A percentile compares a stretch with the other conserved stretches of the same genome.
Conservation (phyloP, 1,140 invertebrate species). For the Aphelenchoides avenae region DNA sequence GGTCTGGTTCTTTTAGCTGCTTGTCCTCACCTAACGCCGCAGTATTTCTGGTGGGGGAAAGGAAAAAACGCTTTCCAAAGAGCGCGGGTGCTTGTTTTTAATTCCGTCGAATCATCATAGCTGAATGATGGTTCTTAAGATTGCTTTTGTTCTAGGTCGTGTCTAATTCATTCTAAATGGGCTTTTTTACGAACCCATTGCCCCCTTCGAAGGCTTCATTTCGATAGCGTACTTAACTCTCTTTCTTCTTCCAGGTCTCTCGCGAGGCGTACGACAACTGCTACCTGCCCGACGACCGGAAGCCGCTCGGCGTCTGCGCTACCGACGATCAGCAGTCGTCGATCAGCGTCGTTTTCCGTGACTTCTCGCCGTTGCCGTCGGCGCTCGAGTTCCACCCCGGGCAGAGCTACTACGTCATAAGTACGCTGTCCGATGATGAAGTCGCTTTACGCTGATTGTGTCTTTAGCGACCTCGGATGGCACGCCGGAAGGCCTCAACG, state of each 20-base stretch:
- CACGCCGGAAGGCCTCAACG: constrained; percentile 33
- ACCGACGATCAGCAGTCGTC: constrained; percentile 40
- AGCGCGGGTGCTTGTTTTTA: too few species aligned
- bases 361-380: constrained; percentile 43
- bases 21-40: too few species aligned
- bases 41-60: too few species aligned
- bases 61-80: too few species aligned
- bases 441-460: constrained; percentile 10
- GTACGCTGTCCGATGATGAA: constrained; percentile 18
- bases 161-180: too few species aligned
- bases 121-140: too few species aligned
- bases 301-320: constrained; percentile 39
- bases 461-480: constrained; percentile 45
- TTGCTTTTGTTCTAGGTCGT: too few species aligned
- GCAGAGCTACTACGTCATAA: constrained; percentile 41
- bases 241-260: constrained; percentile 36
- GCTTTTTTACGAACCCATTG: too few species aligned
- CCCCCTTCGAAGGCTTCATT: too few species aligned
- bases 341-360: constrained; percentile 41
- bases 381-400: constrained; percentile 39
- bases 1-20: too few species aligned
- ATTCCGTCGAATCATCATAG: too few species aligned
- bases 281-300: constrained; percentile 27
- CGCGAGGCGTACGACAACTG: constrained; percentile 43
- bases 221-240: too few species aligned